phyloP scores from a whole-genome alignment of 2,113 vertebrate genomes.

The Leptocoma aspasia region DNA sequence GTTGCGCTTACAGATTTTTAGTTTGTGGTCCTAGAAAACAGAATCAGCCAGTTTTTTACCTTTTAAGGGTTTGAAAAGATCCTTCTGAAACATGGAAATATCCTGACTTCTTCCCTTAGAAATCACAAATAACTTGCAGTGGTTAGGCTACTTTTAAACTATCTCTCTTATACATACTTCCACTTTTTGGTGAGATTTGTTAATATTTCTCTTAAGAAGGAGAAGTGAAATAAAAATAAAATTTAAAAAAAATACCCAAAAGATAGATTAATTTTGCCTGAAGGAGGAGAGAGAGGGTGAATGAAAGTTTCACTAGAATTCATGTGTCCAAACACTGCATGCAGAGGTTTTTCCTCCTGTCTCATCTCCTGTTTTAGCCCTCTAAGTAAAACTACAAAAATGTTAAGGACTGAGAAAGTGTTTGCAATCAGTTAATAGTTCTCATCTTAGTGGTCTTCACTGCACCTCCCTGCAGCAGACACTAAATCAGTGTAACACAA shows the following conservation, averaged over 20 bases:
- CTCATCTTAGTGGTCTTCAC: not conserved
- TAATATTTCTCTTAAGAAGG: not conserved
- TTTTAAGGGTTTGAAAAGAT: not conserved
- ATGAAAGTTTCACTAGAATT: not conserved
- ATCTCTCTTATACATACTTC: not conserved
- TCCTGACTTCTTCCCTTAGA: not conserved
- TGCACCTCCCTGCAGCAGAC: not conserved
- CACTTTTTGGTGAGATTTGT: not conserved
- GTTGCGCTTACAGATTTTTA: not conserved
- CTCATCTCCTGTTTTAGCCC: not conserved
- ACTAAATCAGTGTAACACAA: not conserved
- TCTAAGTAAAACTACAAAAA: not conserved
- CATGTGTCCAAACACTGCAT: not conserved
- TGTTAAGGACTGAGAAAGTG: not conserved
- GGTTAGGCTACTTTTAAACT: not conserved
- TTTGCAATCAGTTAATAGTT: not conserved
- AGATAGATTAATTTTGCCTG: not conserved
- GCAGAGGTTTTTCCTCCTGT: not conserved
- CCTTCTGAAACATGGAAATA: not conserved
- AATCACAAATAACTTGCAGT: not conserved
- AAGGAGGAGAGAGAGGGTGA: not conserved
- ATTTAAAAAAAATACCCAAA: not conserved
- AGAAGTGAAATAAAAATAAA: not conserved
- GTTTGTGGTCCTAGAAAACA: not conserved
- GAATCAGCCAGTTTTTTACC: fast-evolving